phyloP scores from a whole-genome alignment of 1,140 invertebrate species.

The Phthorimaea operculella region DNA sequence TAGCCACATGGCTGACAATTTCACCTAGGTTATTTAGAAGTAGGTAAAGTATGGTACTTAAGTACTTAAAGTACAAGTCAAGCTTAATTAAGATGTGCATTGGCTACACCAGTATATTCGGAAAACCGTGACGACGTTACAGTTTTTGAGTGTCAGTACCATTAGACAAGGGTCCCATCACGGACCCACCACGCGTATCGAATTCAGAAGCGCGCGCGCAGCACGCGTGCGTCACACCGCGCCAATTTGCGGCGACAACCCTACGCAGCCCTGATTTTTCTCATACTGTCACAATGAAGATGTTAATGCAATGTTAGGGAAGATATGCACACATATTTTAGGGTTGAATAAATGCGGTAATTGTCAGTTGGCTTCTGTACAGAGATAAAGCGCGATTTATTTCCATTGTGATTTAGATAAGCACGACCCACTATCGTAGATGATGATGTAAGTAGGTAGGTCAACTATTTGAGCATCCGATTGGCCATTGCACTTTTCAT shows the following conservation, averaged over 20 bases:
- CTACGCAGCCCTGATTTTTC: conserved; percentile 38
- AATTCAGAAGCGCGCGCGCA: conserved; percentile 31
- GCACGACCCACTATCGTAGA: too few species aligned
- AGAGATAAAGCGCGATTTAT: too few species aligned
- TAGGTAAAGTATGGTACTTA: too few species aligned
- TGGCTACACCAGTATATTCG: background rate
- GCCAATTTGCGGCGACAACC: conserved; percentile 50
- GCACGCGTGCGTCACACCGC: conserved; percentile 13
- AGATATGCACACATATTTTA: conserved; percentile 13
- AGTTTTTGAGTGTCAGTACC: background rate
- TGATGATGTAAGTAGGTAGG: too few species aligned
- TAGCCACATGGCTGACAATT: too few species aligned
- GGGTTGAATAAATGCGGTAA: conserved; percentile 37
- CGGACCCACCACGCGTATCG: conserved; percentile 28
- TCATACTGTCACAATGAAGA: conserved; percentile 20
- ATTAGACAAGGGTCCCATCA: background rate
- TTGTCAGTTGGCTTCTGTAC: conserved; percentile 13
- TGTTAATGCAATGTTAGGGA: background rate
- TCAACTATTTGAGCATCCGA: too few species aligned
- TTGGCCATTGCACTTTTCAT: too few species aligned
- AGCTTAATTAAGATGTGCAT: too few species aligned
- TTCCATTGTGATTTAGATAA: too few species aligned
- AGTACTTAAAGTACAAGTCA: too few species aligned
- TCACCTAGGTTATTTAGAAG: too few species aligned
- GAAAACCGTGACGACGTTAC: background rate